phyloP scores from a whole-genome alignment of 2,113 vertebrate genomes.

The Capreolus pygargus region DNA sequence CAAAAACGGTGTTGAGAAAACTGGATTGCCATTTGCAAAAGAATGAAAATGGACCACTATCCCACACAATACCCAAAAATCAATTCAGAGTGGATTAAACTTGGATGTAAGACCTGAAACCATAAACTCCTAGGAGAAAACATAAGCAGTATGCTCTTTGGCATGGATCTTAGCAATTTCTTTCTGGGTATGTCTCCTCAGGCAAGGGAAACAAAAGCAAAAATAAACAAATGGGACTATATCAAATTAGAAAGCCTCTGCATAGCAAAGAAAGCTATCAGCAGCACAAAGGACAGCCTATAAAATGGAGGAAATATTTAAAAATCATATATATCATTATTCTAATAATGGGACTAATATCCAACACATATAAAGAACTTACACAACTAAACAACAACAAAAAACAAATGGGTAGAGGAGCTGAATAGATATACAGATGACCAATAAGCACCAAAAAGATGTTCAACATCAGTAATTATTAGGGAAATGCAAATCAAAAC shows the following conservation, averaged over 20 bases:
- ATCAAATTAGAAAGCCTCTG: neutral
- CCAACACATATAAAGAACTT: neutral
- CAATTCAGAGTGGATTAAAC: neutral
- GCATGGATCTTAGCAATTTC: neutral
- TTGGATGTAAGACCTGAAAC: neutral
- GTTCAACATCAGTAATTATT: neutral
- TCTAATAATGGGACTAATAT: neutral
- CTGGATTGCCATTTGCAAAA: neutral
- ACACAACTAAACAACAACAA: neutral
- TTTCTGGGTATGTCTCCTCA: neutral
- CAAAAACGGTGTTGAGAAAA: neutral
- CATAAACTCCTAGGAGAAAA: neutral
- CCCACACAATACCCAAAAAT: neutral
- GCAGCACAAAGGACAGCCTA: neutral
- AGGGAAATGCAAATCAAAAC: neutral
- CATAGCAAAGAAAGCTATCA: neutral
- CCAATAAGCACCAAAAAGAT: neutral
- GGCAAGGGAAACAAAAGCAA: neutral
- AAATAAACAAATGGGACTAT: neutral
- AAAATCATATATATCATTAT: neutral
- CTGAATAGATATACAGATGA: neutral
- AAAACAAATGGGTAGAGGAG: neutral
- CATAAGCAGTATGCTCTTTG: neutral
- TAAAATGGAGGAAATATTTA: neutral
- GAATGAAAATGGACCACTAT: neutral